These are phyloP conservation scores for Falco novaeseelandiae DNA, from an alignment of 2,797 vertebrate genomes.

Conservation along the genomic window DNA sequence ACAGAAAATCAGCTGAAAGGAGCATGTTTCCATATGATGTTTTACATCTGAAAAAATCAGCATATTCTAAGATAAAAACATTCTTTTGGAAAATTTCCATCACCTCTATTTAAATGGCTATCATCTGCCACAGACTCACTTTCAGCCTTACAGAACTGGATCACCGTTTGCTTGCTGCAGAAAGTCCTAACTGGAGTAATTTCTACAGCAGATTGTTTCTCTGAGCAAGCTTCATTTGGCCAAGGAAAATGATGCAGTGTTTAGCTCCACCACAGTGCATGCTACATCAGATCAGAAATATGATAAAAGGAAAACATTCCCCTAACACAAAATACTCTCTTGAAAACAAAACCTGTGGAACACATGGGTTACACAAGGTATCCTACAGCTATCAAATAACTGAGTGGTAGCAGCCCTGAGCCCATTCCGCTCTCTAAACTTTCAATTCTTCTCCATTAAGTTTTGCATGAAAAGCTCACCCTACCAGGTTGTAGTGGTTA, in stretches of 20 bases:
- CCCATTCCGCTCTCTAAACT: not conserved
- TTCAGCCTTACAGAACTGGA: not conserved
- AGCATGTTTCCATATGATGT: not conserved
- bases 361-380: not conserved
- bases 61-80: constrained; percentile 5
- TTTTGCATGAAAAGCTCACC: constrained; percentile 28
- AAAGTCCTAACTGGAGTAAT: not conserved
- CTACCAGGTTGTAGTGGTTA: constrained; percentile 64
- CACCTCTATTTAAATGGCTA: not conserved
- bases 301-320: constrained; percentile 13
- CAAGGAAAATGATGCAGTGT: not conserved
- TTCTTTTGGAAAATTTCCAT: not conserved
- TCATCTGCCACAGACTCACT: not conserved
- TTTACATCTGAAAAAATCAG: constrained; percentile 20
- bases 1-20: constrained; percentile 16
- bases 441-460: not conserved
- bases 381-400: not conserved
- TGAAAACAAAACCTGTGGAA: not conserved
- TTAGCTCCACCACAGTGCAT: not conserved
- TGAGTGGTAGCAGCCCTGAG: not conserved
- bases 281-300: constrained; percentile 1
- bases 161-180: not conserved
- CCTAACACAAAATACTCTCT: not conserved
- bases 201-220: constrained; percentile 26
- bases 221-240: not conserved